Base-by-base conservation (phyloP, 2,113 vertebrate genomes). In the Heterotis niloticus region DNA sequence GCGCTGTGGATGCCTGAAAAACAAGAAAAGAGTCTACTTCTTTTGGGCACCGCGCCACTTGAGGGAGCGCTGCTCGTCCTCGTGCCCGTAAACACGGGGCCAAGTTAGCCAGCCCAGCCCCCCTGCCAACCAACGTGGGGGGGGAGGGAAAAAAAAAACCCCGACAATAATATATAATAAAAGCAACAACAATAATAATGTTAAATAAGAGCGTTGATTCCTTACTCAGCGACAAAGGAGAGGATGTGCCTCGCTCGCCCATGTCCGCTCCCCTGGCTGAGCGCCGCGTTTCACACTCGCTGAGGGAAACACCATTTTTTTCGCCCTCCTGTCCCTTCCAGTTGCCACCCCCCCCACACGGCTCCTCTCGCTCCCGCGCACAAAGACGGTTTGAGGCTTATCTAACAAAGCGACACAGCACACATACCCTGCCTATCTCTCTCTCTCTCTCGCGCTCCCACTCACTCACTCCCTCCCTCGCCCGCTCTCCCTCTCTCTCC, bases 361-460 rank as follows among this genome's bases (percentile, higher is more conserved):
- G 24, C 69, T 64, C 64, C 79, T 51, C 83, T 77, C 69, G 76
- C 74, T 44, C 67, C 26, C 60, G 76, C 85, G 90, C 85, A 86
- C 88, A 88, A 87, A 87, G 84, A 92, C 86, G 73, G 86, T 89
- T 89, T 60, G 83, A 77, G 88, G 91, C 89, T 93, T 91, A 90
- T 92, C 92, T 90, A 91, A 92, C 90, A 92, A 94, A 93, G 91
- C 88, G 86, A 90, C 88, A 82, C 87, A 83, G 89, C 84, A 88
- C 88, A 87, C 90, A 82, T 79, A 78, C 81, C 73, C 73, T 79
- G 70, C 78, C 79, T 77, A 77, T 77, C 78, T 62, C 77, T 79
- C 87, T 83, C 90, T 88, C 87, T 82, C 81, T 78, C 81, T 60
- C 34, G 2, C 34, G 2, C 34, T 44, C 34, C 7, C 34, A 80